Evolutionary conservation across 2,888 invertebrate species (phyloP).

Genomic region (Listrodromus nycthemerus): DNA sequence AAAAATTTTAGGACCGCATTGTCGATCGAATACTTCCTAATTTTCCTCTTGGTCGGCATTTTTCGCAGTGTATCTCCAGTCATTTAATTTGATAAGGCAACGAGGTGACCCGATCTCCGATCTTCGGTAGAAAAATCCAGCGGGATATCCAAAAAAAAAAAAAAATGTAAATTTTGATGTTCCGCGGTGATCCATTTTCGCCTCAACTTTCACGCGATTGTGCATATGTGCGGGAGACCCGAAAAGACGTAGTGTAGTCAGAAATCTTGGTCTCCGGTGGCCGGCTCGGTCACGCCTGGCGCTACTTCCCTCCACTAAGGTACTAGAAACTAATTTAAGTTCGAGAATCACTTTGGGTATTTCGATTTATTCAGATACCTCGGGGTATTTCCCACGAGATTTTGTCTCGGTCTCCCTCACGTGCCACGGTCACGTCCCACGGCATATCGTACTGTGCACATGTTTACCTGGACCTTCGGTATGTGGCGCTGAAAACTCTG

Average conservation of each 20-base stretch:
- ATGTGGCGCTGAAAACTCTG: not conserved
- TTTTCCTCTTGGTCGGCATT: too few relatives aligned
- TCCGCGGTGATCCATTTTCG: not conserved
- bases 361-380: slow-evolving; percentile 83
- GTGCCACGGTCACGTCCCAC: not conserved
- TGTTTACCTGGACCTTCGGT: not conserved
- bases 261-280: slow-evolving; percentile 54
- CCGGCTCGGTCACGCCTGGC: slow-evolving; percentile 57
- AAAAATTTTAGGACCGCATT: too few relatives aligned
- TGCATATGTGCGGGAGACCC: slow-evolving; percentile 12
- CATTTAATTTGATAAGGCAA: too few relatives aligned
- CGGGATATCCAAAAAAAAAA: not conserved
- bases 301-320: slow-evolving; percentile 16
- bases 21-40: too few relatives aligned
- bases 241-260: slow-evolving; percentile 44
- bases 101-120: too few relatives aligned
- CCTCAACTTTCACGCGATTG: not conserved
- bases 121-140: not conserved
- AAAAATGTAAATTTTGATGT: not conserved
- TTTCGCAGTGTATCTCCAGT: too few relatives aligned
- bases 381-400: slow-evolving; percentile 82
- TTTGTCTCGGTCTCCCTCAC: slow-evolving; percentile 39
- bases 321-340: slow-evolving; percentile 83
- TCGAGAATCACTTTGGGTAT: slow-evolving; percentile 83
- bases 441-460: slow-evolving; percentile 14